Conservation (phyloP, 2,797 vertebrate genomes). For the Siniperca obscura region DNA sequence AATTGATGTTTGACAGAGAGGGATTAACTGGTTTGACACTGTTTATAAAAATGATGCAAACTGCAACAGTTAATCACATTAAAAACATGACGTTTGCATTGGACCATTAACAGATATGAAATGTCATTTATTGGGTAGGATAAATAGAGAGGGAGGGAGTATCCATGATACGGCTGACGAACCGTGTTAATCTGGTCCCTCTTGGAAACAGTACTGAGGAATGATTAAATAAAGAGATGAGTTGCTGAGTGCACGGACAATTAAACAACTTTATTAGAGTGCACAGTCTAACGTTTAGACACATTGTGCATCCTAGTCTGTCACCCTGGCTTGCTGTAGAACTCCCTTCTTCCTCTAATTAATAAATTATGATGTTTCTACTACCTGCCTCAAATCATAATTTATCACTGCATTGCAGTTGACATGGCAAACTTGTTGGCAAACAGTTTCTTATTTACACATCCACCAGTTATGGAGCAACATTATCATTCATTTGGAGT, state of each 20-base stretch:
- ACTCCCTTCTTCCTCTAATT: conserved; percentile 5
- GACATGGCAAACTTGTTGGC: too few relatives aligned
- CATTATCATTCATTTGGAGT: not conserved
- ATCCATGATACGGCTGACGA: conserved; percentile 46
- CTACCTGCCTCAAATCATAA: not conserved
- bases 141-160: conserved; percentile 32
- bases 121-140: conserved; percentile 38
- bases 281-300: conserved; percentile 6
- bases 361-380: not conserved
- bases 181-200: conserved; percentile 46
- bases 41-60: conserved; percentile 56
- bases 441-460: not conserved
- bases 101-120: conserved; percentile 43
- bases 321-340: not conserved
- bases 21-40: conserved; percentile 43
- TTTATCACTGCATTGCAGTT: not conserved
- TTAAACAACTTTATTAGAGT: conserved; percentile 27
- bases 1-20: conserved; percentile 46
- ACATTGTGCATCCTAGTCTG: not conserved
- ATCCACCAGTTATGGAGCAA: not conserved
- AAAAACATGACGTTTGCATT: conserved; percentile 38
- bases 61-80: conserved; percentile 61
- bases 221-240: conserved; percentile 53
- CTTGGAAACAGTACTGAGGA: conserved; percentile 33
- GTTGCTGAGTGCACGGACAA: conserved; percentile 18